phyloP scores from a whole-genome alignment of 2,797 vertebrate genomes.

The Protosalanx chinensis region DNA sequence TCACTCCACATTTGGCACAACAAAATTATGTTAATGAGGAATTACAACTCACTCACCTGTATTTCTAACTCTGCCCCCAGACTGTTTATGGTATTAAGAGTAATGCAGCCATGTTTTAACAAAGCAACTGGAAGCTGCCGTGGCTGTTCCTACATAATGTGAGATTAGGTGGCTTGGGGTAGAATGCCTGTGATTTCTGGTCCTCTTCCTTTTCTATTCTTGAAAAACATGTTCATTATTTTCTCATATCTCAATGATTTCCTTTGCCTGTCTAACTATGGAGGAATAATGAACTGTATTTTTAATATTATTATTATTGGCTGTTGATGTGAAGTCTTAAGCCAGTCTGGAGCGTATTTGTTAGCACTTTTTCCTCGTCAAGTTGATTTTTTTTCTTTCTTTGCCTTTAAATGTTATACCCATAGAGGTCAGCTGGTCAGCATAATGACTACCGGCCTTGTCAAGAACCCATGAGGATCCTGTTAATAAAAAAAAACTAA shows the following conservation, averaged over 20 bases:
- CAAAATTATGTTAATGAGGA: constrained; percentile 53
- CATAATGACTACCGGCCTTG: not conserved
- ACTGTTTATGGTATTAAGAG: constrained; percentile 33
- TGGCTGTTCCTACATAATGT: constrained; percentile 53
- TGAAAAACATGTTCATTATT: constrained; percentile 32
- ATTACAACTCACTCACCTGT: constrained; percentile 26
- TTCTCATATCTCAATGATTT: constrained; percentile 37
- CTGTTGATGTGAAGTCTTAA: constrained; percentile 44
- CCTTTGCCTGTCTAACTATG: constrained; percentile 35
- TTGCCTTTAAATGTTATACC: constrained; percentile 54
- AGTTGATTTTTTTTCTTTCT: constrained; percentile 45
- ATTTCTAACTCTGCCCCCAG: constrained; percentile 35
- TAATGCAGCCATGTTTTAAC: constrained; percentile 53
- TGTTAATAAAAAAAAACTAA: constrained; percentile 42
- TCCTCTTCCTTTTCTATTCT: constrained; percentile 33
- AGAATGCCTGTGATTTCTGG: constrained; percentile 52
- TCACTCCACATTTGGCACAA: constrained; percentile 47
- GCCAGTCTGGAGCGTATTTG: constrained; percentile 53
- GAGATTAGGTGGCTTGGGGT: constrained; percentile 57
- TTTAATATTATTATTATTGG: constrained; percentile 49
- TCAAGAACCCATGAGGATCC: not conserved
- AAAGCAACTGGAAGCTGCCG: constrained; percentile 47
- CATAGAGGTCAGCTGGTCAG: constrained; percentile 42
- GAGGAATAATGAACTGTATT: constrained; percentile 50
- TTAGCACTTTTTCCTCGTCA: constrained; percentile 56